A percentile compares a stretch with the other conserved stretches of the same genome.
Conservation (phyloP, 2,113 vertebrate genomes). For the mouse (Mus musculus) region DNA sequence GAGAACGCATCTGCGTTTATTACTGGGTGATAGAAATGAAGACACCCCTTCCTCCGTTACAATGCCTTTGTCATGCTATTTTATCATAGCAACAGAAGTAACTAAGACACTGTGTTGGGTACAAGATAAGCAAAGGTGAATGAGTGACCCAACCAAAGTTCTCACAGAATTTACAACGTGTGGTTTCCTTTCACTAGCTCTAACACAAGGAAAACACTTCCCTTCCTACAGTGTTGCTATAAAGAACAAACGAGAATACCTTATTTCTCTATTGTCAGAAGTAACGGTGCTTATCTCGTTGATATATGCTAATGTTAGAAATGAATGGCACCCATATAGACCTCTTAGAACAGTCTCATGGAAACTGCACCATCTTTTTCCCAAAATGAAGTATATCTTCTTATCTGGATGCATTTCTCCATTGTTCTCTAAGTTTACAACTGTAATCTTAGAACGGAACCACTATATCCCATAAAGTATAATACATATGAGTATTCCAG, state of each 20-base stretch:
- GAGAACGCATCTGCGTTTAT: neutral
- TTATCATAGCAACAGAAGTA: neutral
- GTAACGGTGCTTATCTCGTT: constrained; percentile 41
- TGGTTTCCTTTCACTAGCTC: neutral
- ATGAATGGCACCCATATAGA: constrained; percentile 73
- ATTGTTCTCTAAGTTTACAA: constrained; percentile 79
- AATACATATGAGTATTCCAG: constrained; percentile 46
- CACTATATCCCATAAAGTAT: constrained; percentile 63
- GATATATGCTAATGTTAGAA: constrained; percentile 77
- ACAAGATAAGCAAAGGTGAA: neutral
- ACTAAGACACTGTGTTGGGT: neutral
- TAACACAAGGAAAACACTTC: neutral
- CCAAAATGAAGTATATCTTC: constrained; percentile 78
- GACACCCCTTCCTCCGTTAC: neutral
- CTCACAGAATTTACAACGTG: neutral
- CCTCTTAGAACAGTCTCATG: constrained; percentile 70
- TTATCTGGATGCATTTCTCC: neutral
- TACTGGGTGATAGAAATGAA: neutral
- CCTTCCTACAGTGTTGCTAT: neutral
- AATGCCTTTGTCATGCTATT: neutral
- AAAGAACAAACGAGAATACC: neutral
- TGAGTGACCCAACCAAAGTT: neutral
- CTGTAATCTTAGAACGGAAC: constrained; percentile 68
- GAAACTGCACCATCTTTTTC: constrained; percentile 74
- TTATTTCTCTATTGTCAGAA: neutral